Percentiles rank a stretch among this genome's conserved stretches.
Evolutionary conservation across 2,888 invertebrate genomes (phyloP).

Genomic region (Pegoplata infirma): DNA sequence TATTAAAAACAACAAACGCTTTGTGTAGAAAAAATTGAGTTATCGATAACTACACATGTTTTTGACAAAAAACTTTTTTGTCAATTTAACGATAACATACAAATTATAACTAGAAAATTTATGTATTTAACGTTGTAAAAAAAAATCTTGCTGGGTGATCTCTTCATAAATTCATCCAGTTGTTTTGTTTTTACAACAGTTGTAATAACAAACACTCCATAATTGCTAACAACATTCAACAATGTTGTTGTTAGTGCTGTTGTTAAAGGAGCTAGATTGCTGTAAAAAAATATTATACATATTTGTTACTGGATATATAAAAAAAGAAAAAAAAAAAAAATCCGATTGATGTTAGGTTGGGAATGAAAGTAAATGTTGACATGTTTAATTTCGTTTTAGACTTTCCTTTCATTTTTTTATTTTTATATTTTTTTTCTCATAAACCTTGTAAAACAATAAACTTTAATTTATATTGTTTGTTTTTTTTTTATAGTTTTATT

Average conservation of each 20-base stretch:
- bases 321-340: background rate
- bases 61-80: too few species aligned
- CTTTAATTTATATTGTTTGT: background rate
- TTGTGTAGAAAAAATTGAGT: too few species aligned
- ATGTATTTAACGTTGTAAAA: too few species aligned
- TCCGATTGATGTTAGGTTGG: background rate
- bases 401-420: background rate
- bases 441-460: background rate
- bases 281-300: background rate
- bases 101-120: too few species aligned
- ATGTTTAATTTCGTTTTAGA: background rate
- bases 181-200: conserved; percentile 1
- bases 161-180: too few species aligned
- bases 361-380: conserved; percentile 11
- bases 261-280: background rate
- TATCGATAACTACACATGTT: too few species aligned
- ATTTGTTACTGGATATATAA: background rate
- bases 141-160: too few species aligned
- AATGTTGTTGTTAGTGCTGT: conserved; percentile 1
- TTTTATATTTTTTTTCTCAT: background rate
- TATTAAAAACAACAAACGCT: too few species aligned
- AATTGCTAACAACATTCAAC: conserved; percentile 14
- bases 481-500: background rate
- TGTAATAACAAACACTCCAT: conserved; percentile 32
- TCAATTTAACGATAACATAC: too few species aligned